phyloP scores from a whole-genome alignment of 1,140 invertebrate species.

The Xylocopa sonorina region DNA sequence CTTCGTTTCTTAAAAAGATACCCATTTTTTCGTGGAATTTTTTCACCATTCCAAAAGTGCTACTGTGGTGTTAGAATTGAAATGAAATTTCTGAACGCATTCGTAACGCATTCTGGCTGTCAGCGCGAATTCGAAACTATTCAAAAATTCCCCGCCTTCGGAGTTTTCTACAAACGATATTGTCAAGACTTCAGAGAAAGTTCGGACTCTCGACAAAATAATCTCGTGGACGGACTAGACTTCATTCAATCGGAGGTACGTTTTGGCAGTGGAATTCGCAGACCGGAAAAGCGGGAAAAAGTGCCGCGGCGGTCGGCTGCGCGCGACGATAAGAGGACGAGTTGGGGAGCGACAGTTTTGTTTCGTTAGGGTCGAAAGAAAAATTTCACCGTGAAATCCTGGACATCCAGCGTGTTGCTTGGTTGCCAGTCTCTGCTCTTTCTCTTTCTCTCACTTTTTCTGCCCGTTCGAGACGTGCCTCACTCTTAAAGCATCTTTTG shows the following conservation, averaged over 20 bases:
- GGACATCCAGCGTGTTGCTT: slow-evolving; percentile 37
- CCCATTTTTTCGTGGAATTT: too few species aligned
- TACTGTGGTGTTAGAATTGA: too few species aligned
- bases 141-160: too few species aligned
- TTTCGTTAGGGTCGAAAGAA: slow-evolving; percentile 29
- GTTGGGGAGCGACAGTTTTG: slow-evolving; percentile 44
- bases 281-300: slow-evolving; percentile 26
- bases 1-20: too few species aligned
- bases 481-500: too few species aligned
- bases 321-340: neutral
- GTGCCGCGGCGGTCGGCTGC: slow-evolving; percentile 12
- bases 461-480: neutral
- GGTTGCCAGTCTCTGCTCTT: slow-evolving; percentile 26
- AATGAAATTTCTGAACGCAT: too few species aligned
- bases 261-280: neutral
- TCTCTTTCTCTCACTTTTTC: slow-evolving; percentile 6
- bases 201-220: neutral
- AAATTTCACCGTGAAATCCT: slow-evolving; percentile 39
- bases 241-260: neutral
- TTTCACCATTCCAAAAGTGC: too few species aligned
- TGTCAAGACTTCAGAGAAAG: neutral
- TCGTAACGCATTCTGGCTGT: too few species aligned
- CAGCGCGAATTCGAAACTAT: neutral
- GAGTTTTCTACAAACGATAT: neutral
- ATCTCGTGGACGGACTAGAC: neutral